A percentile compares a stretch with the other conserved stretches of the same genome.
These are phyloP conservation scores for Pseudomyrmex concolor DNA, from an alignment of 1,140 invertebrate genomes.

Conservation along the genomic window DNA sequence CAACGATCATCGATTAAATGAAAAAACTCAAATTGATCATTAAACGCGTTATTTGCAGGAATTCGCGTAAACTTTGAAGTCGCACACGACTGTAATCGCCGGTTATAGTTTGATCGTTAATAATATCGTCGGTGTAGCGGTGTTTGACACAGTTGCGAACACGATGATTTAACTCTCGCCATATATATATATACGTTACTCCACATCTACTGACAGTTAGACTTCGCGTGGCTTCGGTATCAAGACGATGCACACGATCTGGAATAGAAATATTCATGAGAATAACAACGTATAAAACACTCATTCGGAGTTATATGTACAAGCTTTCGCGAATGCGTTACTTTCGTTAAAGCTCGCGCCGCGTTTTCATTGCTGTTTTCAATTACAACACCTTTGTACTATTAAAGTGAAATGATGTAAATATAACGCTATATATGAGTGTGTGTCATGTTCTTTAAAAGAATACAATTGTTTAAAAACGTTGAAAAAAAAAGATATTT, in stretches of 20 bases:
- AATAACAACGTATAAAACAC: neutral
- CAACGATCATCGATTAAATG: neutral
- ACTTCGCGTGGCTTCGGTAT: conserved; percentile 2
- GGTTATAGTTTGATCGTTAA: conserved; percentile 32
- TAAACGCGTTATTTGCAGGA: conserved; percentile 7
- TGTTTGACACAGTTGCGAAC: conserved; percentile 2
- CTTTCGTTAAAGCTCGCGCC: neutral
- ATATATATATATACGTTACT: conserved; percentile 55
- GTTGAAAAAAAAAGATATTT: neutral
- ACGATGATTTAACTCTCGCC: conserved; percentile 13
- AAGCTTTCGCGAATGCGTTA: neutral
- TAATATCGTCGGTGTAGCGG: neutral
- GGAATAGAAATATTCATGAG: conserved; percentile 22
- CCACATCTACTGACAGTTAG: conserved; percentile 31
- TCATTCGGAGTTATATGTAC: conserved; percentile 13
- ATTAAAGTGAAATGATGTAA: neutral
- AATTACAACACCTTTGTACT: neutral
- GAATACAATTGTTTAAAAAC: neutral
- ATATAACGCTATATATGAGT: neutral
- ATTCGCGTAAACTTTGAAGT: conserved; percentile 35
- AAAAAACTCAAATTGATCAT: conserved; percentile 1
- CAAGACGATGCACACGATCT: conserved; percentile 22
- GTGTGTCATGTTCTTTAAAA: neutral
- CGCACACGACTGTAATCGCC: neutral
- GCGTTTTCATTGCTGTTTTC: no score